Percentiles rank a stretch among this genome's conserved stretches.
Conservation (phyloP, 2,888 invertebrate genomes). For the Andrena praecox region DNA sequence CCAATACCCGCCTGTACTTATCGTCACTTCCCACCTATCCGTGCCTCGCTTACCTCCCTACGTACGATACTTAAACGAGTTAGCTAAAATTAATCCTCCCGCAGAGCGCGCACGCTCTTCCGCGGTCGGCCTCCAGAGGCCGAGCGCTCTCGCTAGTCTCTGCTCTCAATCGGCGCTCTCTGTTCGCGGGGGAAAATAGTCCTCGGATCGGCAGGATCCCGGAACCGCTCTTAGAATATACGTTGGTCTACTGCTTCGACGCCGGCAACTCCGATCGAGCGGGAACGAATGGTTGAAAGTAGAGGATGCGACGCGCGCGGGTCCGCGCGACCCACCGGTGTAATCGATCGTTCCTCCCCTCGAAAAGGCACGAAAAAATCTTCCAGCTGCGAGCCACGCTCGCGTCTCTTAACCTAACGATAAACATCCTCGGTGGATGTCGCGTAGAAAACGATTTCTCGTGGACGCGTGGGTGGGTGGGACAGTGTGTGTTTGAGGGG, state of each 20-base stretch:
- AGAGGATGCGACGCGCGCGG: constrained; percentile 29
- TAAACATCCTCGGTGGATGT: constrained; percentile 28
- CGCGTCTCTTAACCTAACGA: constrained; percentile 43
- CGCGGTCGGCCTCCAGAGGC: constrained; percentile 45
- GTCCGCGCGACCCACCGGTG: constrained; percentile 12
- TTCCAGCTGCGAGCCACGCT: constrained; percentile 20
- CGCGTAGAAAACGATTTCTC: constrained; percentile 42
- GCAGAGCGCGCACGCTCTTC: constrained; percentile 57
- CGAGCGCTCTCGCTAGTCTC: constrained; percentile 34
- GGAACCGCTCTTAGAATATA: constrained; percentile 34
- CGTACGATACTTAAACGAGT: constrained; percentile 54
- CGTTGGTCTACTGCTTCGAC: constrained; percentile 1
- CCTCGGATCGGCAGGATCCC: constrained; percentile 62
- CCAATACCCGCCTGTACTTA: constrained; percentile 12
- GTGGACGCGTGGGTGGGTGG: not conserved
- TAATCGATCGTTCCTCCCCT: constrained; percentile 62
- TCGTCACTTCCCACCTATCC: constrained; percentile 40
- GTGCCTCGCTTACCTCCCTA: constrained; percentile 33
- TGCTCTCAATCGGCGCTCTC: constrained; percentile 26
- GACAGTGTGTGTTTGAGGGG: constrained; percentile 20
- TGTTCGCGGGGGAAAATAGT: constrained; percentile 56
- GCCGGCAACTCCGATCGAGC: not conserved
- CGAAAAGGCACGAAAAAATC: constrained; percentile 68
- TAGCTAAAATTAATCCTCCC: constrained; percentile 57
- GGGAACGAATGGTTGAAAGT: not conserved